phyloP scores from a whole-genome alignment of 1,140 invertebrate species.

The Zaprionus africanus region DNA sequence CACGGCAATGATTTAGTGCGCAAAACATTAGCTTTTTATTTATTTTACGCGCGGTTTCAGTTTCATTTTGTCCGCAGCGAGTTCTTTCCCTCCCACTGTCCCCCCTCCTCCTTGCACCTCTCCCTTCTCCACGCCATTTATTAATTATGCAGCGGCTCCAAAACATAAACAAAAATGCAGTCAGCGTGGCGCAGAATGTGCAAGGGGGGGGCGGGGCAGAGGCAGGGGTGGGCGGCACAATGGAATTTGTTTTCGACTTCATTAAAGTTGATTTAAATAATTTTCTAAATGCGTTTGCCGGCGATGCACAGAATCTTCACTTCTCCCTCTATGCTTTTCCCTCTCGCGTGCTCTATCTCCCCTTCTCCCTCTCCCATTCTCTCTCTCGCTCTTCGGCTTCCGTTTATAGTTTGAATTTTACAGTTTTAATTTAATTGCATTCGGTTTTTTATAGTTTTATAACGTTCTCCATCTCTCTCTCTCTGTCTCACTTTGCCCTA shows the following conservation, averaged over 20 bases:
- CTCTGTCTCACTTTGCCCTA: slow-evolving; percentile 21
- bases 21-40: slow-evolving; percentile 75
- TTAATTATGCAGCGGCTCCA: slow-evolving; percentile 54
- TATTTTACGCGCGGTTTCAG: slow-evolving; percentile 75
- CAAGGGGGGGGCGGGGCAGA: neutral
- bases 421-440: slow-evolving; percentile 53
- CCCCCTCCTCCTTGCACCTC: too few relatives aligned
- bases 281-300: slow-evolving; percentile 57
- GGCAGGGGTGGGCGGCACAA: neutral
- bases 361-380: neutral
- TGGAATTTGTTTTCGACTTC: slow-evolving; percentile 76
- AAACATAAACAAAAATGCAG: slow-evolving; percentile 39
- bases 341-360: neutral
- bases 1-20: slow-evolving; percentile 65
- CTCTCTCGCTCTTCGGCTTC: neutral
- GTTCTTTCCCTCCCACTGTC: neutral
- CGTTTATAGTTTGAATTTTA: slow-evolving; percentile 22
- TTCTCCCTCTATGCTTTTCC: neutral
- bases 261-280: slow-evolving; percentile 80
- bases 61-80: slow-evolving; percentile 57
- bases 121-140: slow-evolving; percentile 12
- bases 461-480: neutral
- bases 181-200: slow-evolving; percentile 43
- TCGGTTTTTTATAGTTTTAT: slow-evolving; percentile 18
- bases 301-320: slow-evolving; percentile 7